A percentile compares a stretch with the other conserved stretches of the same genome.
Conservation (phyloP, 53 echinoderm and acorn worm species). For the Crossaster papposus region DNA sequence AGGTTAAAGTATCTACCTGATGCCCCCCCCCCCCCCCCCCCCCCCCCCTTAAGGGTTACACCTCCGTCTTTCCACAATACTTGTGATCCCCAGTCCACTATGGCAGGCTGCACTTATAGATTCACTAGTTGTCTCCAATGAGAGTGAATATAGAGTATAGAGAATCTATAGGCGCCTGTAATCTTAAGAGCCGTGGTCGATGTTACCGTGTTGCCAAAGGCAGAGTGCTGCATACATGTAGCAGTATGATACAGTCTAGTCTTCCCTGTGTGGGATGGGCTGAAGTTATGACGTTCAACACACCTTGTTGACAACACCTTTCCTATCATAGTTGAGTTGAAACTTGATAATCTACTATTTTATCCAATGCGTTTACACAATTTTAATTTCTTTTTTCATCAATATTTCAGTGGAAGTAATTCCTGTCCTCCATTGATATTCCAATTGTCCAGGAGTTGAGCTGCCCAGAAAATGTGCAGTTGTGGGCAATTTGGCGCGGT, state of each 20-base stretch:
- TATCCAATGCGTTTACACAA: neutral
- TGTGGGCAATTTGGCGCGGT: neutral
- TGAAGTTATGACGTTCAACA: neutral
- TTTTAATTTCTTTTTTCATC: neutral
- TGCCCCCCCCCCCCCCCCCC: constrained; percentile 21
- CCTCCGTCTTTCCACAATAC: constrained; percentile 61
- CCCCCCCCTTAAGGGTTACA: constrained; percentile 11
- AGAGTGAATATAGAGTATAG: constrained; percentile 38
- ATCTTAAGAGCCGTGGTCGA: constrained; percentile 63
- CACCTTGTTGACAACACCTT: constrained; percentile 33
- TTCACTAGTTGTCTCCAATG: constrained; percentile 27
- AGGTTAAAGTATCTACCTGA: constrained; percentile 34
- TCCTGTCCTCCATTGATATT: neutral
- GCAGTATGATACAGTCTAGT: neutral
- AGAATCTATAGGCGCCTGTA: constrained; percentile 59
- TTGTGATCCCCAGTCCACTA: constrained; percentile 57
- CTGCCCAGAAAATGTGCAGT: neutral
- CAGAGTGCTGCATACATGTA: constrained; percentile 47
- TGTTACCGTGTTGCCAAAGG: constrained; percentile 54
- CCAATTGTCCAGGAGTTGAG: neutral
- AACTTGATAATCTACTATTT: neutral
- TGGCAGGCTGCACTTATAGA: constrained; percentile 52
- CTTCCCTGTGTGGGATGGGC: constrained; percentile 10
- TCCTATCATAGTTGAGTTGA: neutral
- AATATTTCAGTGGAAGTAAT: neutral